These are phyloP conservation scores for Leucoptera coffeella DNA, from an alignment of 2,888 invertebrate genomes.

Conservation along the genomic window DNA sequence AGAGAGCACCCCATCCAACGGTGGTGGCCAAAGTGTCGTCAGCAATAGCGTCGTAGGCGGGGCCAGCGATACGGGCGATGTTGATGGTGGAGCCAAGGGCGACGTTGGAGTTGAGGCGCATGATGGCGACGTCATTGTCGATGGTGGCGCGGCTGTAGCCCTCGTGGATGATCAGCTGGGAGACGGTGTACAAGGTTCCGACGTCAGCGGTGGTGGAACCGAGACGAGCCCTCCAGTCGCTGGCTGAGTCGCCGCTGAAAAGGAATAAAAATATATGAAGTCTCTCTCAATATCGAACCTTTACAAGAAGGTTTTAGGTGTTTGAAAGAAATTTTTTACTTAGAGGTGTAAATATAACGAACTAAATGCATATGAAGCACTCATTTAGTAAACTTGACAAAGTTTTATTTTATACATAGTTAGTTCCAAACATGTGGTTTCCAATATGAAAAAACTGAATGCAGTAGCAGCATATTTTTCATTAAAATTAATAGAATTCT, in stretches of 20 bases:
- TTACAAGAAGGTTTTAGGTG: too few relatives aligned
- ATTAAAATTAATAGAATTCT: too few relatives aligned
- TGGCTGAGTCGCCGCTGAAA: slow-evolving; percentile 2
- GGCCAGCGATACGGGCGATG: slow-evolving; percentile 13
- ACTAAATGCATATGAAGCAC: too few relatives aligned
- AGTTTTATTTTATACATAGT: too few relatives aligned
- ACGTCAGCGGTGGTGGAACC: slow-evolving; percentile 9
- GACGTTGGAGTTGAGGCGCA: slow-evolving; percentile 11
- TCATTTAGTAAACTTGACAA: too few relatives aligned
- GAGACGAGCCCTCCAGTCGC: slow-evolving; percentile 14
- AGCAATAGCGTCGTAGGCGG: slow-evolving; percentile 9
- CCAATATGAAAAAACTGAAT: too few relatives aligned
- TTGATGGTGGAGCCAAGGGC: slow-evolving; percentile 7
- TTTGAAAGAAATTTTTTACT: too few relatives aligned
- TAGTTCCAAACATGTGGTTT: too few relatives aligned
- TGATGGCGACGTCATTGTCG: slow-evolving; percentile 16
- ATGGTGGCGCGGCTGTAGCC: slow-evolving; percentile 9
- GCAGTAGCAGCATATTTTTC: too few relatives aligned
- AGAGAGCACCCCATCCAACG: slow-evolving; percentile 17
- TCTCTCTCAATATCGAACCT: too few relatives aligned
- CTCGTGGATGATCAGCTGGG: slow-evolving; percentile 11
- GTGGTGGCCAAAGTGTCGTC: slow-evolving; percentile 10
- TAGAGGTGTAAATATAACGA: too few relatives aligned
- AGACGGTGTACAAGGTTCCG: slow-evolving; percentile 10
- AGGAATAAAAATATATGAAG: too few relatives aligned